phyloP scores from a whole-genome alignment of 2,888 invertebrate species.

The Itoplectis maculator region DNA sequence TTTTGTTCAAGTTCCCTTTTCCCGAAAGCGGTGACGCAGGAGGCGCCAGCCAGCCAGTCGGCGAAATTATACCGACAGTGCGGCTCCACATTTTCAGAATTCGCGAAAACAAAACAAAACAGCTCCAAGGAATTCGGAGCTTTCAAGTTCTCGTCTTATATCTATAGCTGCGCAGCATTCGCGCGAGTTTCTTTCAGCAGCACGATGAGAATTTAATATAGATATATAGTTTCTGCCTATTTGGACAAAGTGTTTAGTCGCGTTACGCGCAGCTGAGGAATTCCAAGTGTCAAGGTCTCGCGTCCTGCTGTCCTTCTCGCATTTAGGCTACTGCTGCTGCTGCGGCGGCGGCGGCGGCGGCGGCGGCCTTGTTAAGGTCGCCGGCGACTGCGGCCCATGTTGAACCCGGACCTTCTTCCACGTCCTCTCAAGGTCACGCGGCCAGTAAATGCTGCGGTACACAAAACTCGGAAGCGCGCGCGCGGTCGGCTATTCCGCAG shows the following conservation, averaged over 20 bases:
- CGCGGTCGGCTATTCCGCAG: neutral
- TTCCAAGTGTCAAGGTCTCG: constrained; percentile 30
- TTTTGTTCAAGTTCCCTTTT: constrained; percentile 41
- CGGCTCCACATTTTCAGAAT: constrained; percentile 8
- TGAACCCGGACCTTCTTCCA: constrained; percentile 37
- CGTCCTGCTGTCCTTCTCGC: constrained; percentile 54
- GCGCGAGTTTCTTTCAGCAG: neutral
- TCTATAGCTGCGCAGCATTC: constrained; percentile 8
- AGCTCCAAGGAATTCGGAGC: constrained; percentile 18
- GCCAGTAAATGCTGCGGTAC: neutral
- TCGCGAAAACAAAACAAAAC: constrained; percentile 13
- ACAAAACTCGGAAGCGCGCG: constrained; percentile 24
- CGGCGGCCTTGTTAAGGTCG: constrained; percentile 3
- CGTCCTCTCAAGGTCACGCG: neutral
- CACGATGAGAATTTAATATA: too few relatives aligned
- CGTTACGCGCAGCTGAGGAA: neutral
- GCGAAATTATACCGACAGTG: constrained; percentile 29
- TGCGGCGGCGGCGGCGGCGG: too few relatives aligned
- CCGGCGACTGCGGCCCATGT: neutral
- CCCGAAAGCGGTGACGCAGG: constrained; percentile 23
- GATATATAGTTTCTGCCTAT: too few relatives aligned
- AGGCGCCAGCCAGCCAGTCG: too few relatives aligned
- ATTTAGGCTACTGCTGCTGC: too few relatives aligned
- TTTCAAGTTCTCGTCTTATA: too few relatives aligned
- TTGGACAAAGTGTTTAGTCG: neutral